phyloP scores from a whole-genome alignment of 53 echinoderm and acorn worm genomes.

The Actinopyga echinites region DNA sequence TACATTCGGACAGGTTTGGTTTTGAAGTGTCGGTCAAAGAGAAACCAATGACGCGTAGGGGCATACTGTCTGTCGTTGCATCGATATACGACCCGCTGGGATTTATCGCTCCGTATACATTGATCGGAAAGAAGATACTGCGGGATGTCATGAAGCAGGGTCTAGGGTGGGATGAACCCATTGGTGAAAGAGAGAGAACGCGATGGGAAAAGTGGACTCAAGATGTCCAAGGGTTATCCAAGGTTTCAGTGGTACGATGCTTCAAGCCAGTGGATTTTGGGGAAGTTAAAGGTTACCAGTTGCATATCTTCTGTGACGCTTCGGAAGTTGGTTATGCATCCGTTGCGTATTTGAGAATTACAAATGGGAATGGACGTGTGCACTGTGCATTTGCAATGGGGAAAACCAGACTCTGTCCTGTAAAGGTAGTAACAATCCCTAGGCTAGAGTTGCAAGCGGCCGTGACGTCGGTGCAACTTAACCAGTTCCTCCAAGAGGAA shows the following conservation, averaged over 20 bases:
- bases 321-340: slow-evolving; percentile 62
- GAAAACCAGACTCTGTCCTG: slow-evolving; percentile 46
- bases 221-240: not conserved
- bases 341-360: slow-evolving; percentile 49
- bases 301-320: slow-evolving; percentile 63
- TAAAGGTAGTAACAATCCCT: slow-evolving; percentile 51
- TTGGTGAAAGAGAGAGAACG: not conserved
- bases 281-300: not conserved
- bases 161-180: slow-evolving; percentile 43
- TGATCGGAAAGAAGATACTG: slow-evolving; percentile 50
- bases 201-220: not conserved
- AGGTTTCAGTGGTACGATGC: slow-evolving; percentile 20
- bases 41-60: too few relatives aligned
- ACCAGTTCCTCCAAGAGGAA: not conserved
- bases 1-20: too few relatives aligned
- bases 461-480: slow-evolving; percentile 11
- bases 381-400: slow-evolving; percentile 53
- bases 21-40: too few relatives aligned
- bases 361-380: slow-evolving; percentile 12
- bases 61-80: too few relatives aligned
- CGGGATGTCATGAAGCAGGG: slow-evolving; percentile 46
- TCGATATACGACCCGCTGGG: slow-evolving; percentile 4
- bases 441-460: slow-evolving; percentile 51
- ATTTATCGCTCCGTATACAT: slow-evolving; percentile 58
- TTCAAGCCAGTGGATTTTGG: slow-evolving; percentile 23